These are phyloP conservation scores for Bryconaethiops microstoma DNA, from an alignment of 2,797 vertebrate genomes.

Conservation along the genomic window DNA sequence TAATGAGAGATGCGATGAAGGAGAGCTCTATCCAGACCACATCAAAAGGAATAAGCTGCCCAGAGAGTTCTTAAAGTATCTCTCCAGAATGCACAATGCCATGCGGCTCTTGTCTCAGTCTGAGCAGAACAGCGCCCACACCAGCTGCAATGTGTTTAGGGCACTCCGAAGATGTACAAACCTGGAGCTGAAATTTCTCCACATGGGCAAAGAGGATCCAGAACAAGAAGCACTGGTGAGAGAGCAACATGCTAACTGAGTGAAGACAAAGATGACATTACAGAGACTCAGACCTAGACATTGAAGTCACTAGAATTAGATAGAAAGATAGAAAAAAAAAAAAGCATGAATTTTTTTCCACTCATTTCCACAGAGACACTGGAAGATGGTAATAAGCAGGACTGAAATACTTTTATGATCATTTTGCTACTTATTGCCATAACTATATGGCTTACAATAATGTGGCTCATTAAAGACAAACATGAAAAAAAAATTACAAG, in stretches of 20 bases:
- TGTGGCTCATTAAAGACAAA: too few species aligned
- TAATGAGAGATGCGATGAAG: background rate
- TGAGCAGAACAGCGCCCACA: background rate
- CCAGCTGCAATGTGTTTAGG: constrained; percentile 26
- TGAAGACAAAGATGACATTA: background rate
- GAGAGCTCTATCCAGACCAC: background rate
- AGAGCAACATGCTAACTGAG: background rate
- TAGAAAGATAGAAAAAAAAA: too few species aligned
- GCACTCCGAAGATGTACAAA: background rate
- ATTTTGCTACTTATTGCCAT: background rate
- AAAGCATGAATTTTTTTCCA: background rate
- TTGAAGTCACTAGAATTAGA: background rate
- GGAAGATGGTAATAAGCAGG: background rate
- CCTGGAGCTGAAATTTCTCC: constrained; percentile 22
- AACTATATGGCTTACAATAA: background rate
- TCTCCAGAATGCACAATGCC: background rate
- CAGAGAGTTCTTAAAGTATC: background rate
- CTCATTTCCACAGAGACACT: background rate
- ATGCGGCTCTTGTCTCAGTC: background rate
- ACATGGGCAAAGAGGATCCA: background rate
- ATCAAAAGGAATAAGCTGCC: background rate
- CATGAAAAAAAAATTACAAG: too few species aligned
- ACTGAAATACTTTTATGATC: background rate
- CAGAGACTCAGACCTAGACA: background rate
- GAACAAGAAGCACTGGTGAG: constrained; percentile 39